These are phyloP conservation scores for Papilio demoleus DNA, from an alignment of 2,888 invertebrate species.

Conservation along the genomic window DNA sequence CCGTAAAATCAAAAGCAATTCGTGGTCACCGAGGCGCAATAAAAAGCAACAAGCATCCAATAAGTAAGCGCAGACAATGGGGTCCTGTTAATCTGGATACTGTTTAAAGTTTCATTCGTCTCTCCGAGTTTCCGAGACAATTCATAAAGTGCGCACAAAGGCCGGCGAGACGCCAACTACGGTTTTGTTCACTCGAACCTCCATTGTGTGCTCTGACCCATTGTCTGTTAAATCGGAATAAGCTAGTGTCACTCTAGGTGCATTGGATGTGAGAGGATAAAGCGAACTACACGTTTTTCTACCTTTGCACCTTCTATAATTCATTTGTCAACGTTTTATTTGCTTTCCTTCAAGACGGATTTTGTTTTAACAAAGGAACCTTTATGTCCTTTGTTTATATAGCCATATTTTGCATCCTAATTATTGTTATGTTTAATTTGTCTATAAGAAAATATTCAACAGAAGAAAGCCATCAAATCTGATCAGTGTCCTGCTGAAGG, in stretches of 20 bases:
- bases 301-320: constrained; percentile 27
- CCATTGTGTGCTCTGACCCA: constrained; percentile 50
- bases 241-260: constrained; percentile 49
- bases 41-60: constrained; percentile 43
- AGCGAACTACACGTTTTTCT: constrained; percentile 24
- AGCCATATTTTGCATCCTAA: too few species aligned
- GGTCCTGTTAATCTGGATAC: constrained; percentile 45
- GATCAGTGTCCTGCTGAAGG: too few species aligned
- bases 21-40: neutral
- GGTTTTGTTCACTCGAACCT: constrained; percentile 50
- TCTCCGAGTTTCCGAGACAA: constrained; percentile 47
- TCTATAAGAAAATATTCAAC: too few species aligned
- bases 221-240: constrained; percentile 53
- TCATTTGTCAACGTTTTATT: constrained; percentile 20
- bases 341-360: constrained; percentile 1
- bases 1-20: constrained; percentile 23
- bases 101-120: constrained; percentile 47
- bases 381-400: neutral
- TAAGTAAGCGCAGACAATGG: constrained; percentile 42
- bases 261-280: constrained; percentile 44
- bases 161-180: constrained; percentile 43
- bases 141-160: constrained; percentile 51
- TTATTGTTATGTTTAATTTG: too few species aligned
- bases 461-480: too few species aligned
- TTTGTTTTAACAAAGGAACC: constrained; percentile 9